Evolutionary conservation across 2,113 vertebrate species (phyloP).

Genomic region (Scophthalmus maximus): DNA sequence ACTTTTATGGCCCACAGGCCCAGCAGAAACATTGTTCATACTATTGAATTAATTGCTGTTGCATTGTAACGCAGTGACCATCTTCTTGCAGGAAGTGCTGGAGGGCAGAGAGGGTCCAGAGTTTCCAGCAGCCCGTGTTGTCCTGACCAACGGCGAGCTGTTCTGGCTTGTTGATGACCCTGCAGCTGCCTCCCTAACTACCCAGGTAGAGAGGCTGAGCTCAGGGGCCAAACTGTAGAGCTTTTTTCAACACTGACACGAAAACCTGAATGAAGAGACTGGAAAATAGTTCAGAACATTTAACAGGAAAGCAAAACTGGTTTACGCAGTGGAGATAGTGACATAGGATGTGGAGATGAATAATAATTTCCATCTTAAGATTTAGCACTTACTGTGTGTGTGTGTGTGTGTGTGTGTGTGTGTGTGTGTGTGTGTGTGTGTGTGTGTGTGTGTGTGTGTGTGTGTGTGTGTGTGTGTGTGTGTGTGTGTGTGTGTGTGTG

Average conservation of each 20-base stretch:
- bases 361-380: too few species aligned
- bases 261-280: neutral
- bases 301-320: neutral
- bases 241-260: neutral
- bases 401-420: too few species aligned
- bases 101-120: constrained; percentile 82
- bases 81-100: constrained; percentile 84
- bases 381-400: too few species aligned
- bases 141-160: constrained; percentile 85
- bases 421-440: too few species aligned
- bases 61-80: constrained; percentile 1
- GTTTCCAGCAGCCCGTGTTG: constrained; percentile 87
- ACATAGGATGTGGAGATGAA: neutral
- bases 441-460: too few species aligned
- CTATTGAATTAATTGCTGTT: neutral
- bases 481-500: too few species aligned
- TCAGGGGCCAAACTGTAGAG: constrained; percentile 77
- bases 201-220: constrained; percentile 86
- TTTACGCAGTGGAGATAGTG: neutral
- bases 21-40: neutral
- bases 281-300: constrained; percentile 23
- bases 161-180: constrained; percentile 92
- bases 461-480: too few species aligned
- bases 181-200: constrained; percentile 84
- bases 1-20: neutral